Conservation (phyloP, 2,888 invertebrate genomes). For the Atrina japonica region DNA sequence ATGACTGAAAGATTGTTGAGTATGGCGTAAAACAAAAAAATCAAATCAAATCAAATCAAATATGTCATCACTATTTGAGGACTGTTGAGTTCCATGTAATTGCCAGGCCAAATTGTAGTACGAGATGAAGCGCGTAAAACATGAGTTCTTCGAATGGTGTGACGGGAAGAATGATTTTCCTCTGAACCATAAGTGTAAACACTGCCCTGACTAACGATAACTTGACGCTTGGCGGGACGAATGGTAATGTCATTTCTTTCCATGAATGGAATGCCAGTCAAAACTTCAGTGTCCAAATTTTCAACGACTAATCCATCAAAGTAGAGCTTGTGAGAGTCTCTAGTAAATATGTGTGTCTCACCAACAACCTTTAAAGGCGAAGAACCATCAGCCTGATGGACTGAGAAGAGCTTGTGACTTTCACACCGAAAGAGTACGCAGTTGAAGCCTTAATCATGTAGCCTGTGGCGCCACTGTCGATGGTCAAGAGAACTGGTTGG, state of each 20-base stretch:
- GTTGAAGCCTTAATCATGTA: slow-evolving; percentile 8
- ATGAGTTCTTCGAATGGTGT: no score
- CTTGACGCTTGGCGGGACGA: slow-evolving; percentile 13
- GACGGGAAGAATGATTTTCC: no score
- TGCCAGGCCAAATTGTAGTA: no score
- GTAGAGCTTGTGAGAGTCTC: neutral
- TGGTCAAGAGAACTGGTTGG: neutral
- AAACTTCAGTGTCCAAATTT: slow-evolving; percentile 21
- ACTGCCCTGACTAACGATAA: neutral
- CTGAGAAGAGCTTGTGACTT: neutral
- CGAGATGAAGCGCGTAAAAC: no score
- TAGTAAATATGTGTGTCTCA: slow-evolving; percentile 18
- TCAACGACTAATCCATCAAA: slow-evolving; percentile 35
- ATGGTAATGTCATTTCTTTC: slow-evolving; percentile 23
- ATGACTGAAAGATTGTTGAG: no score
- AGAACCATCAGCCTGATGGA: slow-evolving; percentile 21
- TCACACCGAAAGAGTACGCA: slow-evolving; percentile 2
- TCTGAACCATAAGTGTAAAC: slow-evolving; percentile 12
- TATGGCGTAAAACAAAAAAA: no score
- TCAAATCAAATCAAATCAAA: no score
- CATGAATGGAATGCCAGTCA: slow-evolving; percentile 35
- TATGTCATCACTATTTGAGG: no score
- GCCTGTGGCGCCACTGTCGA: slow-evolving; percentile 16
- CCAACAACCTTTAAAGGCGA: slow-evolving; percentile 12
- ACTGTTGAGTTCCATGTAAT: no score